Conservation (phyloP, 2,797 vertebrate genomes). For the Cichlasoma orientale region DNA sequence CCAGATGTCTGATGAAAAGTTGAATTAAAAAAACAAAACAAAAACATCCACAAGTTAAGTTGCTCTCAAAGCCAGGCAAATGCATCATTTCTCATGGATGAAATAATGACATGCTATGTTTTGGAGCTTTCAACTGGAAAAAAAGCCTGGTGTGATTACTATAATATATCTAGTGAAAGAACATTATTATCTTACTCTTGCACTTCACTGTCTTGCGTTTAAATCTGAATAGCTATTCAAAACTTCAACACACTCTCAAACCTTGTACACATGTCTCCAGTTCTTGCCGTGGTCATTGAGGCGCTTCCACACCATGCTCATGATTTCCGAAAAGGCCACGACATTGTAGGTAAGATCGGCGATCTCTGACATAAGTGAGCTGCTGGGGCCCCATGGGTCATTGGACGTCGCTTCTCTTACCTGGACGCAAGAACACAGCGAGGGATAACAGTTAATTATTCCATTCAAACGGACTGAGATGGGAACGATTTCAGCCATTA, state of each 20-base stretch:
- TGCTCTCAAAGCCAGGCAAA: no score
- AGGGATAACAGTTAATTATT: slow-evolving; percentile 8
- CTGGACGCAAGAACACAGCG: slow-evolving; percentile 53
- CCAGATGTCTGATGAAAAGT: background rate
- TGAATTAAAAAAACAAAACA: no score
- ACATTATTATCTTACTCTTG: no score
- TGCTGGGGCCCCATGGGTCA: slow-evolving; percentile 94
- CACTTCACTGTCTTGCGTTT: background rate
- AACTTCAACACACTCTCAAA: slow-evolving; percentile 49
- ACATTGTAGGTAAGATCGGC: slow-evolving; percentile 95
- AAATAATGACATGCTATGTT: background rate
- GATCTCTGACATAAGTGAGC: slow-evolving; percentile 95
- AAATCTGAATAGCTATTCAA: background rate
- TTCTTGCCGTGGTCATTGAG: slow-evolving; percentile 96
- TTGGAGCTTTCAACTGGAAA: background rate
- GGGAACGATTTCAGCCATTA: slow-evolving; percentile 5
- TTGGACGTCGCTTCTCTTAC: slow-evolving; percentile 93
- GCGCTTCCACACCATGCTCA: slow-evolving; percentile 97
- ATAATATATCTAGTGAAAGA: no score
- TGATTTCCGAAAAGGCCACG: slow-evolving; percentile 95
- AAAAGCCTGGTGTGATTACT: no score
- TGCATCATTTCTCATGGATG: background rate
- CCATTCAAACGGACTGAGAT: background rate
- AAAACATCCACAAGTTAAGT: background rate
- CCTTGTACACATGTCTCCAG: slow-evolving; percentile 97